phyloP scores from a whole-genome alignment of 2,797 vertebrate species.

The Eleutherodactylus coqui region DNA sequence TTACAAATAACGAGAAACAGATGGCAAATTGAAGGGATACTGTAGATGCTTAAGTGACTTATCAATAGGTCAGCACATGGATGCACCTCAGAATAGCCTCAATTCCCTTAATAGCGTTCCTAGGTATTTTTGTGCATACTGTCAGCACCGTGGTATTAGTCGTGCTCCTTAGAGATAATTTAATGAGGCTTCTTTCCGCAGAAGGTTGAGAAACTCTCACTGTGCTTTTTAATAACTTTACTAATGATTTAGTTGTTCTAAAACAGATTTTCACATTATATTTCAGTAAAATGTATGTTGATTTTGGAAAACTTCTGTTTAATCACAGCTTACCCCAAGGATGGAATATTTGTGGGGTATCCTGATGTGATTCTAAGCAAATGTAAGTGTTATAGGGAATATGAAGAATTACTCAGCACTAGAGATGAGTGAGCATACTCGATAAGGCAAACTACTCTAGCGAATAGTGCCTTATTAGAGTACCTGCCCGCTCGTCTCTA shows the following conservation, averaged over 20 bases:
- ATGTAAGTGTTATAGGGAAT: not conserved
- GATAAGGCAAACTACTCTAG: too few relatives aligned
- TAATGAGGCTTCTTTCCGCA: constrained; percentile 21
- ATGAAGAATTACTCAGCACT: not conserved
- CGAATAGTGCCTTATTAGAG: too few relatives aligned
- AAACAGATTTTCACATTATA: not conserved
- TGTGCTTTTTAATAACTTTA: not conserved
- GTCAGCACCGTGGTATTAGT: constrained; percentile 12
- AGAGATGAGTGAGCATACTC: too few relatives aligned
- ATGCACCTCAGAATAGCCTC: constrained; percentile 22
- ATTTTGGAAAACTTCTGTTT: not conserved
- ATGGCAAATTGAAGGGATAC: constrained; percentile 43
- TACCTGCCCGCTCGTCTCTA: too few relatives aligned
- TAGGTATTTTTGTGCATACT: not conserved
- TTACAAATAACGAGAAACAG: constrained; percentile 36
- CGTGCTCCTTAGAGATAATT: constrained; percentile 11
- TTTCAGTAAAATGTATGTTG: not conserved
- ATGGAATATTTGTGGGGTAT: not conserved
- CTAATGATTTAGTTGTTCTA: not conserved
- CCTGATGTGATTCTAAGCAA: not conserved
- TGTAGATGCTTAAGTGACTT: constrained; percentile 43
- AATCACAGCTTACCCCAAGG: not conserved
- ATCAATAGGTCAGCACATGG: constrained; percentile 57
- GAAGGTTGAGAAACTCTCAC: not conserved
- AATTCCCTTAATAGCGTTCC: constrained; percentile 47